Conservation (phyloP, 35 echinoderm and acorn worm species). For the Strongylocentrotus purpuratus region DNA sequence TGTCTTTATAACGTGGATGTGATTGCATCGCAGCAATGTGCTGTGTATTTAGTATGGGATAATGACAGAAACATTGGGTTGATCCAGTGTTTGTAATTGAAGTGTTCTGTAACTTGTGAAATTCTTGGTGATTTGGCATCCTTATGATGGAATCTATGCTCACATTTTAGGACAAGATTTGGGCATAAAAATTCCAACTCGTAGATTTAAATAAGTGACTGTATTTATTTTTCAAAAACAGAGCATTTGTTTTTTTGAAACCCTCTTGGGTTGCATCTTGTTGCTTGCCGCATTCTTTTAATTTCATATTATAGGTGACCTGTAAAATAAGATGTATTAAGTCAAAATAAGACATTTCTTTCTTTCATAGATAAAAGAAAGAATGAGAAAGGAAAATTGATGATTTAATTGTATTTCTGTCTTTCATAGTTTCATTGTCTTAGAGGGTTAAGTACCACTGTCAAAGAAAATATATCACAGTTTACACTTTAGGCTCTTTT, state of each 20-base stretch:
- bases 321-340: neutral
- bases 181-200: neutral
- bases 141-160: neutral
- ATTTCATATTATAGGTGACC: neutral
- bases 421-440: constrained; percentile 6
- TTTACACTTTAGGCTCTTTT: neutral
- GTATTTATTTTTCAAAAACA: neutral
- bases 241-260: too few species aligned
- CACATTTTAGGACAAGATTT: neutral
- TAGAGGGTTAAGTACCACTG: neutral
- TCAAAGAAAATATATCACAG: neutral
- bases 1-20: neutral
- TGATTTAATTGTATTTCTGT: constrained; percentile 12
- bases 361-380: too few species aligned
- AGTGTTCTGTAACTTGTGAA: neutral
- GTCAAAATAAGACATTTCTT: neutral
- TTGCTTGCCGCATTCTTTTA: neutral
- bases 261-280: neutral
- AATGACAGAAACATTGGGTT: neutral
- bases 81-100: neutral
- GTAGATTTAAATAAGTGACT: neutral
- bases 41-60: neutral
- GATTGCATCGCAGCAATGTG: neutral
- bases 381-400: neutral
- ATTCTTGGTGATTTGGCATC: neutral